These are phyloP conservation scores for Tipula vernalis DNA, from an alignment of 2,888 invertebrate genomes.

Conservation along the genomic window DNA sequence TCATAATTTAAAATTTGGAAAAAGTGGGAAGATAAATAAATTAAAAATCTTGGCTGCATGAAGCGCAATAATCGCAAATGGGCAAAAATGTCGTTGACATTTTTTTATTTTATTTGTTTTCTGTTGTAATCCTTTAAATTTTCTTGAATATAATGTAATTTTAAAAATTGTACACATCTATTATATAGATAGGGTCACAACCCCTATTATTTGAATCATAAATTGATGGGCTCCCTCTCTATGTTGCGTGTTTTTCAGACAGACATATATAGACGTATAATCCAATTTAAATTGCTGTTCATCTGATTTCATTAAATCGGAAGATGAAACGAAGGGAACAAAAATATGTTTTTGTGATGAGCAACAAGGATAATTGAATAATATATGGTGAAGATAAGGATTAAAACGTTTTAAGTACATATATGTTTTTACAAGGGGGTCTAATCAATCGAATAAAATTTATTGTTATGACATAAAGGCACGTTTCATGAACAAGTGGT, in stretches of 20 bases:
- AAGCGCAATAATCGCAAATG: not conserved
- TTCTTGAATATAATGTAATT: not conserved
- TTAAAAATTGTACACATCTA: not conserved
- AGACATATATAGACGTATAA: not conserved
- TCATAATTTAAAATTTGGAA: not conserved
- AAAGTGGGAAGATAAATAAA: not conserved
- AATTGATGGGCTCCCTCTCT: not conserved
- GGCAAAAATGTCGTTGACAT: not conserved
- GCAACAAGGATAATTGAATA: not conserved
- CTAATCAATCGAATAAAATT: not conserved
- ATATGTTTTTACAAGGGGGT: not conserved
- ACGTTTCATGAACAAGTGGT: not conserved
- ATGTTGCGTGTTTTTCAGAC: not conserved
- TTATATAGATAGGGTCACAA: not conserved
- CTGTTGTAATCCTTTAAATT: not conserved
- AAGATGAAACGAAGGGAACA: not conserved
- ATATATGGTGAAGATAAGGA: not conserved
- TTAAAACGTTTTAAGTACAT: not conserved
- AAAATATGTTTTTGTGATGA: slow-evolving; percentile 4
- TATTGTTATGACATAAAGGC: not conserved
- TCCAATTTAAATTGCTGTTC: not conserved
- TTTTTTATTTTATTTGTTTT: not conserved
- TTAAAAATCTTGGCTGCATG: not conserved
- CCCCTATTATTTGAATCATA: not conserved
- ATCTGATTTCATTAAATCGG: not conserved